Base-by-base conservation (phyloP, 2,888 invertebrate species). In the Chrysina gloriosa region DNA sequence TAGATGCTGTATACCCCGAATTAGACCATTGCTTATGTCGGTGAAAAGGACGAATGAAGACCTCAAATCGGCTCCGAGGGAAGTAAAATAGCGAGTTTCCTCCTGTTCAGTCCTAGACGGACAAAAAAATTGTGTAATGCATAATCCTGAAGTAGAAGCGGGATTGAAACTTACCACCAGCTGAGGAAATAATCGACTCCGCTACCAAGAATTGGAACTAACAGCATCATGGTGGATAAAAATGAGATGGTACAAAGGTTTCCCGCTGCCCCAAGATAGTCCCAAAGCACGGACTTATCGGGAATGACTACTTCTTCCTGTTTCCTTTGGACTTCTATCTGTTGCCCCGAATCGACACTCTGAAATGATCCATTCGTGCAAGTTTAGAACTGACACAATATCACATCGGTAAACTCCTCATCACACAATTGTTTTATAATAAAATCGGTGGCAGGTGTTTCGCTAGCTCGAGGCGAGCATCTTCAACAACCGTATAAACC, bases 91-190 rank as follows among this genome's bases (percentile, higher is more conserved):
- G 11, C 39, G 23, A 7, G 14, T n/a, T 76, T 74, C 73, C 72
- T 80, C 81, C 68, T 80, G 79, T 45, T 75, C 72, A 3, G 80
- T 80, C 80, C 80, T 80, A 25, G 76, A 73, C 63, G 11, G 21
- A 19, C 4, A 48, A 23, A 48, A 25, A 23, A 39, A 58, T 42
- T 2, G 29, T 50, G 14, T n/a, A n/a, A n/a, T n/a, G n/a, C n/a
- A n/a, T n/a, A n/a, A n/a, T n/a, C n/a, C n/a, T 1, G 16, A 47
- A 4, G 19, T 5, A 2, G 47, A 47, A 36, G n/a, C 21, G 4
- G 5, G 34, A 36, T 36, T 39, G 9, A 7, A 39, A 61, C 58
- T 42, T 42, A 61, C 75, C 75, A 75, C 58, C 70, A 74, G 14
- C 70, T 71, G 3, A 74, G 50, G 70, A 72, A 75, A 19, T 73